phyloP scores from a whole-genome alignment of 2,888 invertebrate genomes.

The Branchellion lobata region DNA sequence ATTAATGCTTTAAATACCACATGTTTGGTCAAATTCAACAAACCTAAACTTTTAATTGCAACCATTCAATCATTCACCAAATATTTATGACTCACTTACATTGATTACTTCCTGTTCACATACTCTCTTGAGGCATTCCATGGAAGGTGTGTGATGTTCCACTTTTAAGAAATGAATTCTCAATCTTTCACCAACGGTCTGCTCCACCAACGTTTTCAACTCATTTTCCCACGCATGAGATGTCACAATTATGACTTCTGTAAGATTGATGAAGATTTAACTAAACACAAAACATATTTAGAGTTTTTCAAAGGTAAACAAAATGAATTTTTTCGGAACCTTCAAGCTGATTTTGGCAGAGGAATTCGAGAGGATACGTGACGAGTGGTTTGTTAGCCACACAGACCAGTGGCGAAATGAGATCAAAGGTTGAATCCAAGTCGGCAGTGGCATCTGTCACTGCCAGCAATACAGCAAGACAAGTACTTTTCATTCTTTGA shows the following conservation, averaged over 20 bases:
- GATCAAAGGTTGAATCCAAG: background rate
- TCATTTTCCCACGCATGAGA: background rate
- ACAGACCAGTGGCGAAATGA: background rate
- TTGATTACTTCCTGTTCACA: background rate
- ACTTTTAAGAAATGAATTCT: background rate
- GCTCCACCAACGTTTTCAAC: background rate
- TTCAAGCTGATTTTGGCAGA: background rate
- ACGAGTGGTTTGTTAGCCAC: background rate
- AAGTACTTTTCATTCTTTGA: no score
- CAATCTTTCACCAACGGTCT: background rate
- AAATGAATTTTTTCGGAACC: background rate
- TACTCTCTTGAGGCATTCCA: background rate
- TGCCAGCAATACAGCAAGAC: background rate
- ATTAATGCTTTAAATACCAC: no score
- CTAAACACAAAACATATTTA: no score
- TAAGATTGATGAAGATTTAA: no score
- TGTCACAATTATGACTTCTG: background rate
- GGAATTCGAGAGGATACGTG: background rate
- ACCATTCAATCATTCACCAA: no score
- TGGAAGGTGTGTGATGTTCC: background rate
- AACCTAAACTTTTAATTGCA: no score
- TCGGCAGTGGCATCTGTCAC: background rate
- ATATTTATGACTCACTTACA: no score
- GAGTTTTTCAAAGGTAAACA: no score
- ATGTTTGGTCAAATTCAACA: no score